phyloP scores from a whole-genome alignment of 2,797 vertebrate genomes.

The Acanthornis magna region DNA sequence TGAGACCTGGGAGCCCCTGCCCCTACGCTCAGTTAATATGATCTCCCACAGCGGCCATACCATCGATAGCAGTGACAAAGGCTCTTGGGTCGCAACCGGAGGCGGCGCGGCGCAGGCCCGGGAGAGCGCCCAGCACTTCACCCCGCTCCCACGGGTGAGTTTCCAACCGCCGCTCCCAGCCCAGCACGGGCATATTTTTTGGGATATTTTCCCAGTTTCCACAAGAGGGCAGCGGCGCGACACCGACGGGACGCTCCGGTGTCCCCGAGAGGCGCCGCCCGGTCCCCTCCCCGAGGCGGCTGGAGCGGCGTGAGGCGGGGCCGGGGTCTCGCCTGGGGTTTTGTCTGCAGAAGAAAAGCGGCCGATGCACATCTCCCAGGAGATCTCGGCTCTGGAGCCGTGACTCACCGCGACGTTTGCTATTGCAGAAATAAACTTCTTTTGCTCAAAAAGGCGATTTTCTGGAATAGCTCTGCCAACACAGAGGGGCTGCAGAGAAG shows the following conservation, averaged over 20 bases:
- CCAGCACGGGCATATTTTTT: background rate
- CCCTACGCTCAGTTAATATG: background rate
- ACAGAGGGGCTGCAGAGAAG: background rate
- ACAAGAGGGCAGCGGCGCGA: slow-evolving; percentile 65
- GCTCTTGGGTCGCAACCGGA: background rate
- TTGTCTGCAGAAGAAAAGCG: too few relatives aligned
- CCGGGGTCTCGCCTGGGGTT: accelerated
- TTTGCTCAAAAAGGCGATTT: background rate
- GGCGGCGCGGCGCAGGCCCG: accelerated
- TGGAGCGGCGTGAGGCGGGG: background rate
- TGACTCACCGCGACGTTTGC: background rate
- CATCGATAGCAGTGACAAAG: background rate
- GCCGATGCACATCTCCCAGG: background rate
- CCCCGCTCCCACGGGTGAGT: background rate
- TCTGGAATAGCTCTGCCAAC: background rate
- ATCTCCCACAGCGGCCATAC: background rate
- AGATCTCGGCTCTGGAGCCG: background rate
- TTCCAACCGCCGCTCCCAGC: background rate
- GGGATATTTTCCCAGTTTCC: slow-evolving; percentile 18
- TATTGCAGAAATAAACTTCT: background rate
- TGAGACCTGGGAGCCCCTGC: background rate
- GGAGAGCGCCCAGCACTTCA: background rate
- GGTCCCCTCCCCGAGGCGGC: background rate
- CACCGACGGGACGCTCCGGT: background rate
- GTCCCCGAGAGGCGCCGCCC: background rate